These are phyloP conservation scores for Poeciliopsis infans DNA, from an alignment of 2,797 vertebrate species.

Conservation along the genomic window DNA sequence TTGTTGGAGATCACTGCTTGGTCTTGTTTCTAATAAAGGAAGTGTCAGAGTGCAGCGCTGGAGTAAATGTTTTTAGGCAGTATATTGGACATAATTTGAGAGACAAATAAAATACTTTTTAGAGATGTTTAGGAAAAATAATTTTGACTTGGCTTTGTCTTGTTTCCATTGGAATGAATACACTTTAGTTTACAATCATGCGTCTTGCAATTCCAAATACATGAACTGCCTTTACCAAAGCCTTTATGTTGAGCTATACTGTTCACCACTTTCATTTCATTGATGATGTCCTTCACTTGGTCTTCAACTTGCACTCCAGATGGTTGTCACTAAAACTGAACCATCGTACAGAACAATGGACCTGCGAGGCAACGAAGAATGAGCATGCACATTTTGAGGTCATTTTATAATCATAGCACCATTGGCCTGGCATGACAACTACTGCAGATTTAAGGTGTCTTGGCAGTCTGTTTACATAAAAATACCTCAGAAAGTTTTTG, in stretches of 20 bases:
- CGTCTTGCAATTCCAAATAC: neutral
- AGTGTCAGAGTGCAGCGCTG: constrained; percentile 19
- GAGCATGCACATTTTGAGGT: too few species aligned
- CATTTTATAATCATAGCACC: too few species aligned
- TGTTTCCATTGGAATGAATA: neutral
- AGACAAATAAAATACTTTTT: constrained; percentile 29
- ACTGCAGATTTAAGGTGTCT: too few species aligned
- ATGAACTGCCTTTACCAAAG: neutral
- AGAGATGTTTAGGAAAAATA: neutral
- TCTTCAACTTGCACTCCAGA: constrained; percentile 85
- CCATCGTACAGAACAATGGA: neutral
- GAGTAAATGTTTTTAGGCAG: constrained; percentile 32
- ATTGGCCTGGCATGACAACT: too few species aligned
- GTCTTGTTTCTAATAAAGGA: constrained; percentile 36
- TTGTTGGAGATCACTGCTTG: constrained; percentile 42
- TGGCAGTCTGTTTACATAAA: neutral
- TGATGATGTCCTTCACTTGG: constrained; percentile 69
- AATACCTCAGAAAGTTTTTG: neutral
- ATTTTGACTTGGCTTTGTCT: neutral
- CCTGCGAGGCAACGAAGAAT: neutral
- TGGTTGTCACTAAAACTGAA: constrained; percentile 30
- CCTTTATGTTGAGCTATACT: neutral
- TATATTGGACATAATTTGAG: constrained; percentile 36
- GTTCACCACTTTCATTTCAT: constrained; percentile 84
- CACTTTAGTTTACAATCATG: neutral